Percentiles rank a stretch among this genome's conserved stretches.
These are phyloP conservation scores for Notolepis coatsorum DNA, from an alignment of 2,797 vertebrate species.

Conservation along the genomic window DNA sequence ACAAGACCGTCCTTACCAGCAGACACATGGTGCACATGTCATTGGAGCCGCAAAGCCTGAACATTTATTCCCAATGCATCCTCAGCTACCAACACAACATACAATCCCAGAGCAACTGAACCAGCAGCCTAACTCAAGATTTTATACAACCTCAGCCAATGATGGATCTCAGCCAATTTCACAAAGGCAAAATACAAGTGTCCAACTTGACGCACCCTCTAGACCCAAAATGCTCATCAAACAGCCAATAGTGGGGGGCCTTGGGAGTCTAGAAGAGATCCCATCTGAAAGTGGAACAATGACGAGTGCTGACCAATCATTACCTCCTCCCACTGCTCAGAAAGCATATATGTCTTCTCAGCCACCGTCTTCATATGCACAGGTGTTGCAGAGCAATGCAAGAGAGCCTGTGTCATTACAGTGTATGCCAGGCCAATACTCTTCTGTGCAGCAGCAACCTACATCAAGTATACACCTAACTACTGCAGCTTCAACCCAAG, in stretches of 20 bases:
- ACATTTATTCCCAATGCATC: constrained; percentile 18
- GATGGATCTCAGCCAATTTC: constrained; percentile 34
- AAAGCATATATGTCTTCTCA: constrained; percentile 2
- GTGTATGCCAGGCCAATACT: constrained; percentile 22
- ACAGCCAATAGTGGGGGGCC: constrained; percentile 73
- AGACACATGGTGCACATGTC: constrained; percentile 6
- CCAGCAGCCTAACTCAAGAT: constrained; percentile 29
- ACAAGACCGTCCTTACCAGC: constrained; percentile 29
- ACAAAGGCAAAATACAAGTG: constrained; percentile 45
- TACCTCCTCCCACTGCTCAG: constrained; percentile 24
- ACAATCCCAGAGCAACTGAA: constrained; percentile 39
- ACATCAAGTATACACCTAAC: constrained; percentile 16
- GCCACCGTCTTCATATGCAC: constrained; percentile 5
- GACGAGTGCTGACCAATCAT: constrained; percentile 2
- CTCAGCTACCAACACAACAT: constrained; percentile 40
- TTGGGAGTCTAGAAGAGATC: constrained; percentile 58
- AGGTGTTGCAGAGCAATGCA: constrained; percentile 20
- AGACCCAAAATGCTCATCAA: constrained; percentile 70
- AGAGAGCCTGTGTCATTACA: constrained; percentile 31
- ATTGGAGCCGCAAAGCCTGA: constrained; percentile 30
- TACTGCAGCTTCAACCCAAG: constrained; percentile 28
- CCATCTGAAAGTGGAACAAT: constrained; percentile 29
- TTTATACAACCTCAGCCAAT: constrained; percentile 10
- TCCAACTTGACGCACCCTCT: constrained; percentile 26
- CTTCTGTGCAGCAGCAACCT: constrained; percentile 31